These are phyloP conservation scores for Galleria mellonella DNA, from an alignment of 1,140 invertebrate species.

Conservation along the genomic window DNA sequence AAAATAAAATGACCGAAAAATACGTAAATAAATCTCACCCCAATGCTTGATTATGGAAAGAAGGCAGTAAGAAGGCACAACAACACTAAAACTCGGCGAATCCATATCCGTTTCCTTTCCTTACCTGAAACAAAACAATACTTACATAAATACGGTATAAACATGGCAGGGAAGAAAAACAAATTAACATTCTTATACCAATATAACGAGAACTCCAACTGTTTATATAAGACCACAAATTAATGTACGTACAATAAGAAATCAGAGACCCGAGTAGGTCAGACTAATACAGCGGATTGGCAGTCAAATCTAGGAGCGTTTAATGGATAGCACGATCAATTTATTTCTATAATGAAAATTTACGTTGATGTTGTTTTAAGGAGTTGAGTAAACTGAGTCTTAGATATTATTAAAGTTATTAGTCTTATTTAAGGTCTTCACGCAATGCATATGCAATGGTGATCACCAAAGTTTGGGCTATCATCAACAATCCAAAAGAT, in stretches of 20 bases:
- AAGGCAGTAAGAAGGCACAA: slow-evolving; percentile 1
- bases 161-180: slow-evolving; percentile 16
- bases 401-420: too few relatives aligned
- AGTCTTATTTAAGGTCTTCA: too few relatives aligned
- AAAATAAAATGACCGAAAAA: not conserved
- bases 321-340: too few relatives aligned
- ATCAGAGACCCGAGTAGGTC: too few relatives aligned
- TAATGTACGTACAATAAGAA: too few relatives aligned
- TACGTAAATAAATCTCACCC: not conserved
- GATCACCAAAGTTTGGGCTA: not conserved
- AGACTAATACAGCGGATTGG: too few relatives aligned
- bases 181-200: slow-evolving; percentile 7
- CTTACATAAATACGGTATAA: slow-evolving; percentile 21
- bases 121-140: slow-evolving; percentile 48
- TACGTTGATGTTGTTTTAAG: too few relatives aligned
- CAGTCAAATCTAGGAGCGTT: too few relatives aligned
- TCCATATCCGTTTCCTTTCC: slow-evolving; percentile 21
- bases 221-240: too few relatives aligned
- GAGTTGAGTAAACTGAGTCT: too few relatives aligned
- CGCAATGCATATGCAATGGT: not conserved
- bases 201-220: slow-evolving; percentile 7
- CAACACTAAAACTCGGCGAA: slow-evolving; percentile 1
- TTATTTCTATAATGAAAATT: too few relatives aligned
- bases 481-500: slow-evolving; percentile 1
- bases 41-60: slow-evolving; percentile 2